phyloP scores from a whole-genome alignment of 2,797 vertebrate species.

The Vultur gryphus region DNA sequence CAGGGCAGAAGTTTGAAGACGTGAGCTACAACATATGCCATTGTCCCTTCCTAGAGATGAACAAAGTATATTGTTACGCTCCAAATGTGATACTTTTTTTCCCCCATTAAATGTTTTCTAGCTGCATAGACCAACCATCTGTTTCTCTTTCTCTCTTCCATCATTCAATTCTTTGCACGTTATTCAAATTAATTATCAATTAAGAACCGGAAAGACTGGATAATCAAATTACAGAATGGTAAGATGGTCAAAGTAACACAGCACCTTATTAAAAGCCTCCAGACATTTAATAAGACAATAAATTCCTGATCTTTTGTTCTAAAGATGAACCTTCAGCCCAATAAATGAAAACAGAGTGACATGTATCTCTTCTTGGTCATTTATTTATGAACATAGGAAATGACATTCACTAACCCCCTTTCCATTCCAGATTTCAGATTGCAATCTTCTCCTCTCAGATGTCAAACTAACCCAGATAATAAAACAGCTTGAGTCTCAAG shows the following conservation, averaged over 20 bases:
- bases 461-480: constrained; percentile 45
- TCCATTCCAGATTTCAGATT: constrained; percentile 15
- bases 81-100: not conserved
- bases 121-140: constrained; percentile 39
- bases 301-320: constrained; percentile 9
- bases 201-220: constrained; percentile 13
- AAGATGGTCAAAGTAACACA: not conserved
- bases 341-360: constrained; percentile 10
- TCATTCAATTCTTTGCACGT: constrained; percentile 26
- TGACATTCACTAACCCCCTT: not conserved
- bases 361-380: not conserved
- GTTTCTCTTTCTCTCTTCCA: constrained; percentile 30
- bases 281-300: constrained; percentile 43
- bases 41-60: not conserved
- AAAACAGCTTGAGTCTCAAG: not conserved
- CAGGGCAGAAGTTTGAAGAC: not conserved
- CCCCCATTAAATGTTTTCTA: not conserved
- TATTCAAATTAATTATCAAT: constrained; percentile 59
- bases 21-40: not conserved
- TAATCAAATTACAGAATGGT: constrained; percentile 30
- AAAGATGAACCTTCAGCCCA: not conserved
- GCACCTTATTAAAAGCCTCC: constrained; percentile 30
- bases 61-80: constrained; percentile 12
- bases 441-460: constrained; percentile 7
- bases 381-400: constrained; percentile 41